phyloP scores from a whole-genome alignment of 2,797 vertebrate species.

The Sparus aurata region DNA sequence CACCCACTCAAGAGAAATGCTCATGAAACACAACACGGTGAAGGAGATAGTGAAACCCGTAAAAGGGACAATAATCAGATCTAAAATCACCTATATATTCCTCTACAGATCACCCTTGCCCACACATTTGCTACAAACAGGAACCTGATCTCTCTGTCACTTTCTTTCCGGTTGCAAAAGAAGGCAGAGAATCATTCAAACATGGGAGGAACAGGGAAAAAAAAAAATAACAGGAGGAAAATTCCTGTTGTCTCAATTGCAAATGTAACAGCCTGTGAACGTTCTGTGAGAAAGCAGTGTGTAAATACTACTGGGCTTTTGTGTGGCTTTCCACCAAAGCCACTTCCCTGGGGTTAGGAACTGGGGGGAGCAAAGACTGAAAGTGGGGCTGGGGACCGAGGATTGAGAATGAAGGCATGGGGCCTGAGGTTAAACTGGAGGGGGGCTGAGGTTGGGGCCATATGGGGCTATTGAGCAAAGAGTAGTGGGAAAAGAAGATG shows the following conservation, averaged over 20 bases:
- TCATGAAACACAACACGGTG: conserved; percentile 58
- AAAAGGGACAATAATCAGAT: conserved; percentile 61
- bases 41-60: conserved; percentile 50
- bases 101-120: conserved; percentile 29
- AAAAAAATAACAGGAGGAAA: conserved; percentile 46
- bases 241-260: conserved; percentile 67
- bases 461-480: conserved; percentile 51
- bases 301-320: conserved; percentile 85
- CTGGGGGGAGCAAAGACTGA: conserved; percentile 60
- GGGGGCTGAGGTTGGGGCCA: conserved; percentile 60
- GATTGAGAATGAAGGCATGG: conserved; percentile 66
- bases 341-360: conserved; percentile 79
- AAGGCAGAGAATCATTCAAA: conserved; percentile 47
- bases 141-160: conserved; percentile 57
- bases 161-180: conserved; percentile 52
- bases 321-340: conserved; percentile 82
- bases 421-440: conserved; percentile 71
- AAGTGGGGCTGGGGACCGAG: conserved; percentile 54
- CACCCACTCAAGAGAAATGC: conserved; percentile 51
- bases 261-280: conserved; percentile 72
- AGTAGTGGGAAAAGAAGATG: conserved; percentile 23
- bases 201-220: conserved; percentile 21
- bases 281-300: conserved; percentile 80
- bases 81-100: conserved; percentile 50
- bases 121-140: conserved; percentile 65